Conservation (phyloP, 2,888 invertebrate species). For the Nymphalis urticae region DNA sequence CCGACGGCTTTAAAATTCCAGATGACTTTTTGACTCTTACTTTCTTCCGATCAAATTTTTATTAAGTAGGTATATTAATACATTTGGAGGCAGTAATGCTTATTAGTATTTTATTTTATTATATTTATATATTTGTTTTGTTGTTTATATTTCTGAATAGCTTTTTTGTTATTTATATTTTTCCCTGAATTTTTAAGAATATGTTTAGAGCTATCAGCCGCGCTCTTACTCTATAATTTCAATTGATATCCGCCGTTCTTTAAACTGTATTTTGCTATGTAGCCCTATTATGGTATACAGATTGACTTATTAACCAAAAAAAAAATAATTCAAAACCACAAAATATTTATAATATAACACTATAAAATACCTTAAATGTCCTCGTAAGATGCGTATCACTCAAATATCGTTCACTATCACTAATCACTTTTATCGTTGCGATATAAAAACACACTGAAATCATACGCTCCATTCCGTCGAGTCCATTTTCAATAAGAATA, state of each 20-base stretch:
- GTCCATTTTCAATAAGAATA: conserved; percentile 62
- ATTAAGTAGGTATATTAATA: not conserved
- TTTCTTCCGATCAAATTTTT: not conserved
- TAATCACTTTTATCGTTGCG: conserved; percentile 73
- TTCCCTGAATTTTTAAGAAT: not conserved
- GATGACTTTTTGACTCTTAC: not conserved
- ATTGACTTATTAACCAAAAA: not conserved
- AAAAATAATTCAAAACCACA: not conserved
- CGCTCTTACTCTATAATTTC: not conserved
- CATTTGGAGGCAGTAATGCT: too few relatives aligned
- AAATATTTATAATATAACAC: conserved; percentile 9
- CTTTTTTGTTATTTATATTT: not conserved
- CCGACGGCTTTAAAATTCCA: conserved; percentile 5
- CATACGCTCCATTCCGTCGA: conserved; percentile 77
- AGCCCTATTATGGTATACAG: not conserved
- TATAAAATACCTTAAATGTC: conserved; percentile 68
- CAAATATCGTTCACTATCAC: conserved; percentile 76
- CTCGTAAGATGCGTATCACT: conserved; percentile 69
- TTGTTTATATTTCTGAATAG: too few relatives aligned
- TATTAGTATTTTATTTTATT: not conserved
- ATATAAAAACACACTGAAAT: conserved; percentile 75
- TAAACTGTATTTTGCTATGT: not conserved
- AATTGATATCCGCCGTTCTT: not conserved
- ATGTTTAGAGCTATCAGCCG: not conserved
- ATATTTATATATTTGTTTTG: not conserved